These are phyloP conservation scores for Antheraea yamamai DNA, from an alignment of 2,888 invertebrate genomes.

Conservation along the genomic window DNA sequence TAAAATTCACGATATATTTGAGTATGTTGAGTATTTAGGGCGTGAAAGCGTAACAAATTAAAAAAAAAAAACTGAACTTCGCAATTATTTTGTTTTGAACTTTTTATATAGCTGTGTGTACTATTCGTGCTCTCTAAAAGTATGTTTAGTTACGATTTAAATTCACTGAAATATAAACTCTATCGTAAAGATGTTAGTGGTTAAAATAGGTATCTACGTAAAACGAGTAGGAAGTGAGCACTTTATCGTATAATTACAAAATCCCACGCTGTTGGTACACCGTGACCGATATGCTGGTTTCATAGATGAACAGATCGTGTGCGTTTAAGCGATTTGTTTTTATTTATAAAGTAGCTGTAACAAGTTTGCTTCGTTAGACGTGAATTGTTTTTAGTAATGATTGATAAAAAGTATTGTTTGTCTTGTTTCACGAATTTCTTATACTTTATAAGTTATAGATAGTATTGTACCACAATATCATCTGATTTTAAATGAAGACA, in stretches of 20 bases:
- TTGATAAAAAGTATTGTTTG: no score
- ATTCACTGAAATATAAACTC: constrained; percentile 20
- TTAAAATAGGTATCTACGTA: constrained; percentile 1
- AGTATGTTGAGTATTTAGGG: no score
- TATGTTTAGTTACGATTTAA: not conserved
- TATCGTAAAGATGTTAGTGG: not conserved
- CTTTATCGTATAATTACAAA: constrained; percentile 25
- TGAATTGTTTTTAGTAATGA: no score
- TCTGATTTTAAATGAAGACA: no score
- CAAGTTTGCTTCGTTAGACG: no score
- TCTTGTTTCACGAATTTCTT: no score
- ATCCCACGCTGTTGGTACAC: constrained; percentile 43
- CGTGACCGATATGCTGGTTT: constrained; percentile 45
- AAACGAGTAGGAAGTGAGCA: constrained; percentile 1
- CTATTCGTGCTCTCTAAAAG: not conserved
- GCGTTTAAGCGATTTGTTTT: constrained; percentile 14
- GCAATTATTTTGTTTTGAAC: not conserved
- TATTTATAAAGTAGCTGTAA: not conserved
- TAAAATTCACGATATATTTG: no score
- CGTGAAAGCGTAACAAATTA: no score
- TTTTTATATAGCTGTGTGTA: not conserved
- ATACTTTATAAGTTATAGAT: no score
- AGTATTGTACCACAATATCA: no score
- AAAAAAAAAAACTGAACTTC: no score
- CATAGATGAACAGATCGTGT: constrained; percentile 13